Conservation (phyloP, 2,797 vertebrate genomes). For the Cynopterus sphinx region DNA sequence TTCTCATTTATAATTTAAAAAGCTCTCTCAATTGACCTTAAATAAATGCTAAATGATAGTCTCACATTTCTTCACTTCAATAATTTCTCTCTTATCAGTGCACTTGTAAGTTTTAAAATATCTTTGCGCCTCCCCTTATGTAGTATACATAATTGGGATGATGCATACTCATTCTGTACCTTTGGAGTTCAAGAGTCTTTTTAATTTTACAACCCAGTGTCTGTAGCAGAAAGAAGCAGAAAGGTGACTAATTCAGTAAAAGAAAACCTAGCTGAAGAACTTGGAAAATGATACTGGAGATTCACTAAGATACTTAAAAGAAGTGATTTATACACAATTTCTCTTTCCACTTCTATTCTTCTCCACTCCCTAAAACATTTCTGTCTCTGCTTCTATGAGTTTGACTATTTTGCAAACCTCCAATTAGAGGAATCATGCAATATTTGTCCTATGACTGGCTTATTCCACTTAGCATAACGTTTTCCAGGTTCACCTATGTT, state of each 20-base stretch:
- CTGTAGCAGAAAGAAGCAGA: background rate
- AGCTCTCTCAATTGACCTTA: background rate
- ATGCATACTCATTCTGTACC: background rate
- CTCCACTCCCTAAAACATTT: background rate
- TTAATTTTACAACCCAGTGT: background rate
- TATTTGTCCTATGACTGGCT: background rate
- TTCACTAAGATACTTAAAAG: background rate
- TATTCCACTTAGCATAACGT: background rate
- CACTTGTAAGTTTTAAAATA: background rate
- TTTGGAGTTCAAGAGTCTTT: background rate
- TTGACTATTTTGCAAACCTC: background rate
- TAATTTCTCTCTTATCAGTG: background rate
- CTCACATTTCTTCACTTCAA: background rate
- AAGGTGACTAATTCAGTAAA: background rate
- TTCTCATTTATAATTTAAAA: background rate
- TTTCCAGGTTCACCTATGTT: background rate
- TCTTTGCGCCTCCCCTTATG: background rate
- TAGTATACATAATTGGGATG: background rate
- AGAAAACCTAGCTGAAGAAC: background rate
- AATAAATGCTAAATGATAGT: constrained; percentile 11
- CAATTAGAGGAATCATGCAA: background rate
- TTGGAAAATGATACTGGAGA: background rate
- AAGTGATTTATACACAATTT: background rate
- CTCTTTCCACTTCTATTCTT: background rate
- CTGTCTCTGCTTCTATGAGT: background rate